Base-by-base conservation (phyloP, 2,113 vertebrate genomes). In the Albula goreensis region DNA sequence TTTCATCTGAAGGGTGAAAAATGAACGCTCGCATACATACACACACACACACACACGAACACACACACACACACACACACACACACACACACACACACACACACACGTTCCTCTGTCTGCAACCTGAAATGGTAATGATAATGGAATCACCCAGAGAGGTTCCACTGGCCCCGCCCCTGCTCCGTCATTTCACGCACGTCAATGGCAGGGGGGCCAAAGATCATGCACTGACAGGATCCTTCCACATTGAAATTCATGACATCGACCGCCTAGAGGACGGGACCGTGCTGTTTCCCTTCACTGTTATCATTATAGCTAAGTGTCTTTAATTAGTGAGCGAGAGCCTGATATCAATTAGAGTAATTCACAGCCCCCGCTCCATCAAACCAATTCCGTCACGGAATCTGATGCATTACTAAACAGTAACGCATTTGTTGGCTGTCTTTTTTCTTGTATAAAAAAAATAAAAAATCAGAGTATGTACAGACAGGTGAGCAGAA, bases 241-340 rank as follows among this genome's bases (percentile, higher is more conserved):
- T 57, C 81, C 11, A 3, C 52, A 41, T 60, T 57, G 1, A 82
- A 82, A 60, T 74, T 60, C 70, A 83, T 63, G 5, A 31, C 63
- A 82, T 51, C 70, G 52, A 41, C 2, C 25, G 15, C 9, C 56
- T 10, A 48, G 12, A 17, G 15, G 74, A 50, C 78, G 63, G 63
- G 19, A 60, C 17, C 31, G 5, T 81, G 50, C 41, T 83, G 50
- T 85, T 84, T 63, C 79, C 74, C 17, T 19, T 15, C 25, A 56
- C 50, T 17, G 17, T 52, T 53, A 49, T 56, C 84, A 74, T 89
- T 88, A 90, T 50, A n/a, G 48, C 25, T 52, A 84, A 87, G 78
- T 86, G 82, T 11, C 31, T 87, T 85, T 85, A 84, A 89, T 90
- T 90, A 88, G 78, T 52, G 31, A 25, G 79, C 57, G 53, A 70